Evolutionary conservation across 2,113 vertebrate genomes (phyloP), one percentile per base, ranked within the genome.

Genomic region (Bucco capensis): DNA sequence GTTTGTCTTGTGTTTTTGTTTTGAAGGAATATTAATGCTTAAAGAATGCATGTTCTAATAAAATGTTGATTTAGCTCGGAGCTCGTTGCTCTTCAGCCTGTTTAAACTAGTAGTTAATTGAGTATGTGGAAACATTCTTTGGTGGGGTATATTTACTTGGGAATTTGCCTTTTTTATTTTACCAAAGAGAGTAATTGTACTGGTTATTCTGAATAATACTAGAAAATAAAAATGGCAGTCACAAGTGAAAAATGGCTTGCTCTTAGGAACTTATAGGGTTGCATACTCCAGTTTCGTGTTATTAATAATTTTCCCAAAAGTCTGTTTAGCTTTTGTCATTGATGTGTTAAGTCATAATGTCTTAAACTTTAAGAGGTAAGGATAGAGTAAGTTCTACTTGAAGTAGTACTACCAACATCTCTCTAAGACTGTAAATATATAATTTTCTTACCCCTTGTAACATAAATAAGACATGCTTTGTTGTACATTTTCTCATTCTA

Each of bases 51-150:
- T 65, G 27, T 88, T 60, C 70, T 64, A 56, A 46, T 90, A 77
- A 73, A 87, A n/a, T 38, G 56, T 75, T 69, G 64, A 23, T 81
- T 57, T 87, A 75, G 27, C 75, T 70, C 73, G 72, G 61, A 95
- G 94, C 93, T 94, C 94, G 93, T 95, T 92, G 92, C 95, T 94
- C 65, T 95, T 96, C 96, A 96, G 93, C 96, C 96, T 96, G 96
- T 94, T 95, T 53, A 76, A 91, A 49, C 21, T 57, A 44, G 9
- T 44, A 75, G 35, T 49, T 56, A 69, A 84, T 74, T 64, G 24
- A 40, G 17, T 50, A 38, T 30, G 14, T 53, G 64, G 51, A 87
- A 77, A 44, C 38, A 69, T 54, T 66, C 42, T 70, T 75, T 5
- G 2, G 2, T 94, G 40, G 49, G 77, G 21, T 54, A 6, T 65